These are phyloP conservation scores for Aporophyla lueneburgensis DNA, from an alignment of 2,888 invertebrate genomes.

Conservation along the genomic window DNA sequence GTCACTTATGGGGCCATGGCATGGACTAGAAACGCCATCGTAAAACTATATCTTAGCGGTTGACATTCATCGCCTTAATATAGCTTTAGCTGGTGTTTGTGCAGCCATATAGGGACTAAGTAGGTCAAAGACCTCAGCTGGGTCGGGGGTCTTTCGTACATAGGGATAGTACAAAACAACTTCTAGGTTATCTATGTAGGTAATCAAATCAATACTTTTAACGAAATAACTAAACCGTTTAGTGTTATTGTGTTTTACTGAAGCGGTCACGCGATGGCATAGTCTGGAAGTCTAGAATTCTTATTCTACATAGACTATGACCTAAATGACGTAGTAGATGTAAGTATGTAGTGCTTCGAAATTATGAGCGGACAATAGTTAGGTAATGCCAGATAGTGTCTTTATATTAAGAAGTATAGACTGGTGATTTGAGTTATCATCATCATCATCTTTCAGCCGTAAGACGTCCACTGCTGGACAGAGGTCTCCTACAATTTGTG, in stretches of 20 bases:
- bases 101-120: constrained; percentile 41
- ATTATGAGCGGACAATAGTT: background rate
- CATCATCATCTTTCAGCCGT: too few relatives aligned
- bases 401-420: background rate
- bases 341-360: background rate
- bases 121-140: constrained; percentile 39
- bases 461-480: too few relatives aligned
- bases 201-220: constrained; percentile 30
- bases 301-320: constrained; percentile 26
- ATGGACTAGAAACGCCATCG: constrained; percentile 19
- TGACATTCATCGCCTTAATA: constrained; percentile 33
- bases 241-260: constrained; percentile 2
- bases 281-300: constrained; percentile 19
- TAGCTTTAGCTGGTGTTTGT: constrained; percentile 3
- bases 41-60: constrained; percentile 28
- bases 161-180: background rate
- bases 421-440: background rate
- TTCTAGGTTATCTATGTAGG: constrained; percentile 17
- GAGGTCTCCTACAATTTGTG: too few relatives aligned
- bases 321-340: constrained; percentile 10
- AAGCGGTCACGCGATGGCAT: constrained; percentile 33
- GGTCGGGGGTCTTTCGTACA: background rate
- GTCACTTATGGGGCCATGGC: background rate
- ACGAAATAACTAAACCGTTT: constrained; percentile 9
- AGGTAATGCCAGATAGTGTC: background rate